Percentiles rank a stretch among this genome's conserved stretches.
These are phyloP conservation scores for Thaumetopoea pityocampa DNA, from an alignment of 1,140 invertebrate genomes.

Conservation along the genomic window DNA sequence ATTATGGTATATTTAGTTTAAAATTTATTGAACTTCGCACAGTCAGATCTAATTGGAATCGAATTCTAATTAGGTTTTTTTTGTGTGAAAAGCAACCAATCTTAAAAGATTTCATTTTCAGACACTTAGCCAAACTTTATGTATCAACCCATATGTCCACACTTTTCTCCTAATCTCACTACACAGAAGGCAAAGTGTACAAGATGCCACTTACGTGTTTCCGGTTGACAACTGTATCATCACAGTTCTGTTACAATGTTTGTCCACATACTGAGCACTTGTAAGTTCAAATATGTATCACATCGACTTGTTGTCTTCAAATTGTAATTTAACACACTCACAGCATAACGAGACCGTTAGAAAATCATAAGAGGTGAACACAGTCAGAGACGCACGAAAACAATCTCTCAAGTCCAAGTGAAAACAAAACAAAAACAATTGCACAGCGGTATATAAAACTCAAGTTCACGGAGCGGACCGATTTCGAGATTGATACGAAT, in stretches of 20 bases:
- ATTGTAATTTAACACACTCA: conserved; percentile 29
- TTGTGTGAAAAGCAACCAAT: too few relatives aligned
- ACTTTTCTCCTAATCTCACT: conserved; percentile 4
- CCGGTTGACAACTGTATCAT: conserved; percentile 16
- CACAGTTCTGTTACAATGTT: conserved; percentile 22
- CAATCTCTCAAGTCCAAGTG: conserved; percentile 41
- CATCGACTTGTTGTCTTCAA: conserved; percentile 23
- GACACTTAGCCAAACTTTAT: too few relatives aligned
- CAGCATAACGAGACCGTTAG: conserved; percentile 33
- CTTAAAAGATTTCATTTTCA: too few relatives aligned
- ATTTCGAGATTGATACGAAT: conserved; percentile 16
- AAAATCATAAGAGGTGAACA: conserved; percentile 39
- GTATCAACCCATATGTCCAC: too few relatives aligned
- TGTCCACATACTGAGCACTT: conserved; percentile 31
- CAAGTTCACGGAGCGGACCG: conserved; percentile 29
- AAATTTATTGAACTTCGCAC: too few relatives aligned
- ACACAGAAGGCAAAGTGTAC: neutral
- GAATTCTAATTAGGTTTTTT: too few relatives aligned
- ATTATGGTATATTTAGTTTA: too few relatives aligned
- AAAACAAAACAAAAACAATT: conserved; percentile 62
- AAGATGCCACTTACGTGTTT: conserved; percentile 31
- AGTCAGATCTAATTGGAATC: too few relatives aligned
- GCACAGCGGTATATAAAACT: conserved; percentile 47
- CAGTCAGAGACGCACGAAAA: conserved; percentile 54
- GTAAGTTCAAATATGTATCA: conserved; percentile 27